Evolutionary conservation across 1,140 invertebrate genomes (phyloP), one percentile per base, ranked within the genome.

Genomic region (Habropoda laboriosa): DNA sequence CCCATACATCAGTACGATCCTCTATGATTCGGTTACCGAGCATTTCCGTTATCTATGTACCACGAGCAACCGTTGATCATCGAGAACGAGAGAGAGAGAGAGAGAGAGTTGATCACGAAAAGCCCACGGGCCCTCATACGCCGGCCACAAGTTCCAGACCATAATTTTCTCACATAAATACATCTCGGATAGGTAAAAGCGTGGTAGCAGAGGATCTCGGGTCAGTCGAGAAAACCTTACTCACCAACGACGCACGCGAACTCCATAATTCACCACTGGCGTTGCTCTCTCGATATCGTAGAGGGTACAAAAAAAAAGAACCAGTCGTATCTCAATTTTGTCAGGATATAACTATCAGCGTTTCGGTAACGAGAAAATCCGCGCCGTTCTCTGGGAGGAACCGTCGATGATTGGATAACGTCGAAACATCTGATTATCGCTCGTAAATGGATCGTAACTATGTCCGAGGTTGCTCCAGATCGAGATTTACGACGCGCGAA

Each of bases 91-190:
- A n/a, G n/a, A n/a, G n/a, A n/a, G n/a, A n/a, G n/a, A n/a, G n/a
- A n/a, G n/a, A n/a, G n/a, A n/a, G n/a, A 51, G 30, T 57, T 47
- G 76, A 72, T 72, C 58, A 73, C 57, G 47, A n/a, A 42, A 40
- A 79, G 57, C 40, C 24, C 49, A 18, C 38, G 47, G 13, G n/a
- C 32, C 0, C 67, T 63, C 58, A 42, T 35, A 10, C 35, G 76
- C 55, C 67, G 51, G 38, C 78, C 72, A 75, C 58, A 38, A 45
- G 76, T 79, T 71, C 49, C 24, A 58, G 53, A 76, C 81, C 82
- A 81, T 63, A 55, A 78, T 86, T 80, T 81, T 87, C 88, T 78
- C 88, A 87, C 88, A 88, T 89, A 89, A 88, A 89, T 89, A 88
- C 47, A 58, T 84, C 83, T 66, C 18, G 51, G 70, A 32, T 67